Evolutionary conservation across 2,113 vertebrate genomes (phyloP), one percentile per base, ranked within the genome.

Genomic region (Prietella phreatophila): DNA sequence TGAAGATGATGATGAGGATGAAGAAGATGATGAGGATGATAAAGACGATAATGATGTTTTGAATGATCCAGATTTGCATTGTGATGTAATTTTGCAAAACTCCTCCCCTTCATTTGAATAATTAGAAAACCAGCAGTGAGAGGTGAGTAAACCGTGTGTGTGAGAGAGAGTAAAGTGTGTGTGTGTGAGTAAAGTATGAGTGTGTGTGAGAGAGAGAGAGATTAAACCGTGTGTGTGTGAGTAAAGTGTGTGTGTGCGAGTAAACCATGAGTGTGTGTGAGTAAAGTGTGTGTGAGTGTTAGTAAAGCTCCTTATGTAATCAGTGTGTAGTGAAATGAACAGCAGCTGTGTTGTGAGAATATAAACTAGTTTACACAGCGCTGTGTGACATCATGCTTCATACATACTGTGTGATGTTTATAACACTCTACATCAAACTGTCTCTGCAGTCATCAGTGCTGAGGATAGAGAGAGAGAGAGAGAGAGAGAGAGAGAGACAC

Each of bases 321-420:
- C 75, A 71, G 63, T 25, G 30, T 50, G 36, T 11, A 22, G 55
- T 88, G 56, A 87, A 89, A 89, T 76, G 79, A 83, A 82, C 63
- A 81, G 69, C 50, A 1, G n/a, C 33, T 6, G 71, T 8, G 25
- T 2, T 1, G 15, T 30, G 56, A 14, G 33, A 47, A 78, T 76
- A 10, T 84, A 27, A 82, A 85, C 36, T 11, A 61, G 39, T 50
- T 85, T 58, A 53, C 63, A 60, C 73, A 27, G 39, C 56, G 25
- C 33, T 25, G 39, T 56, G 39, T 56, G 33, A 76, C 63, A n/a
- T 11, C n/a, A 53, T 53, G 50, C 15, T 8, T 33, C 36, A 42
- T 42, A 58, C 50, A 67, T 50, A 87, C 78, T 42, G 61, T 84
- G 78, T 61, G 84, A 30, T 85, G 71, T 76, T 85, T 85, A 85